Evolutionary conservation across 2,888 invertebrate genomes (phyloP), one percentile per base, ranked within the genome.

Genomic region (Salpingus planirostris): DNA sequence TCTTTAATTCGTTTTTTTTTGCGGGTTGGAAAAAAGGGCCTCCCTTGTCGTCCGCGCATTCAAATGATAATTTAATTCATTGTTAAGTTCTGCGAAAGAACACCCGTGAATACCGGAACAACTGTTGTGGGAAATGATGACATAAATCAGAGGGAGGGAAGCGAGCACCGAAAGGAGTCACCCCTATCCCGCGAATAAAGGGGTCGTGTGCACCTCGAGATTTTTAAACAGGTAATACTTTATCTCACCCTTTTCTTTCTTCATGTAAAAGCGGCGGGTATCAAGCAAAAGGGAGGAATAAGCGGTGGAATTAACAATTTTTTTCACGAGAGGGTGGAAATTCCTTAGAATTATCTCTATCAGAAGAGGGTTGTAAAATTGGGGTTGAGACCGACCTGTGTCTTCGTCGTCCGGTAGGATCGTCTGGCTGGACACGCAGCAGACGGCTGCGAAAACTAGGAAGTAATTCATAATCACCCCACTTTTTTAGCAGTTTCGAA

Each of bases 371-470:
- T n/a, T n/a, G n/a, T n/a, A n/a, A n/a, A n/a, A n/a, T n/a, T n/a
- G n/a, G n/a, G n/a, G n/a, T n/a, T 8, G 8, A 18, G 18, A 31
- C 38, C 38, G 21, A 52, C 52, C 52, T 52, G 52, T 46, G 44
- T 50, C 60, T 14, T 48, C 50, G 27, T 55, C 57, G 28, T 54
- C 54, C 25, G 54, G 55, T 15, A 46, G 34, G 29, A 54, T 44
- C 8, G 55, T 57, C 40, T 59, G 59, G 30, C 49, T 47, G 25
- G 33, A 28, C 22, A 44, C 48, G 39, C 38, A 33, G 34, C 32
- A 30, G 24, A 45, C 13, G 11, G 38, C 36, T 18, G 38, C 34
- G 25, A 50, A 28, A 33, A 48, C 29, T 15, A 45, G 32, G 31
- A 42, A 11, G 24, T 26, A 26, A 36, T 33, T 22, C 41, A 42